These are phyloP conservation scores for Drosophila neocordata DNA, from an alignment of 1,140 invertebrate species.

Conservation along the genomic window DNA sequence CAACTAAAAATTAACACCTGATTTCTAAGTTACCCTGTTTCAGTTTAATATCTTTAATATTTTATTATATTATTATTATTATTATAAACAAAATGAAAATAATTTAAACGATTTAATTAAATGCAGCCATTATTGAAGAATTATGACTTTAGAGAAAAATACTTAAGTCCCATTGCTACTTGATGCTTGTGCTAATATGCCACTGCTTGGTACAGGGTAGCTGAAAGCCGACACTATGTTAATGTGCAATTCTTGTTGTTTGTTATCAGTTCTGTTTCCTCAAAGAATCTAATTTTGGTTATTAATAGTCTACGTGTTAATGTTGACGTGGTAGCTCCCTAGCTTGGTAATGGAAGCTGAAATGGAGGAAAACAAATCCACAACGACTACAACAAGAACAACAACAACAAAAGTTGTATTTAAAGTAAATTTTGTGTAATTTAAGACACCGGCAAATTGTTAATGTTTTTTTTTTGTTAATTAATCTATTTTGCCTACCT, in stretches of 20 bases:
- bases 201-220: neutral
- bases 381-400: conserved; percentile 10
- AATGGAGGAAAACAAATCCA: conserved; percentile 14
- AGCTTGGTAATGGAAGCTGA: conserved; percentile 16
- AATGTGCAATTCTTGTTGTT: conserved; percentile 25
- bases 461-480: neutral
- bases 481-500: neutral
- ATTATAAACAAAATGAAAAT: too few relatives aligned
- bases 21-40: too few relatives aligned
- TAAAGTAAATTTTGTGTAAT: conserved; percentile 39
- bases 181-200: neutral
- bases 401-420: conserved; percentile 34
- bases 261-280: conserved; percentile 35
- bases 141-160: neutral
- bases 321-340: conserved; percentile 50
- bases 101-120: too few relatives aligned
- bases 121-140: neutral
- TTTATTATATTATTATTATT: too few relatives aligned
- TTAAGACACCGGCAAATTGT: neutral
- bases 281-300: conserved; percentile 9
- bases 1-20: too few relatives aligned
- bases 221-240: conserved; percentile 14
- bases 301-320: conserved; percentile 41
- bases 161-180: neutral
- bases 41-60: too few relatives aligned